Evolutionary conservation across 2,888 invertebrate genomes (phyloP), one percentile per base, ranked within the genome.

Genomic region (Ischnus inquisitorius): DNA sequence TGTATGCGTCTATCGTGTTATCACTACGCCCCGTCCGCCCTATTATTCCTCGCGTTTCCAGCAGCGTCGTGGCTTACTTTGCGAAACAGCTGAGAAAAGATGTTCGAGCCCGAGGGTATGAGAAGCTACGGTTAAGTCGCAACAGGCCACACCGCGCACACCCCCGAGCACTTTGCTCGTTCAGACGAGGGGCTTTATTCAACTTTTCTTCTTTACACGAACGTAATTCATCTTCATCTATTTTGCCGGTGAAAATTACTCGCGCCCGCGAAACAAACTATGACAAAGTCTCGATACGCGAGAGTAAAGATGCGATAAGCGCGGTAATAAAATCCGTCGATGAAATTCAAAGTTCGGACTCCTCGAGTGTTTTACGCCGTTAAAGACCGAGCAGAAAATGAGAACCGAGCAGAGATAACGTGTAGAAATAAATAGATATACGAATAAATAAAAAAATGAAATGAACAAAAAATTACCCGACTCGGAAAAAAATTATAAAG

Each of bases 81-180:
- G 51, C 43, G 69, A 75, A 75, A 39, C 67, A 69, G 60, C 19
- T 74, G 51, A 74, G 64, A 69, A 83, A 78, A 79, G 62, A 64
- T 51, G 68, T 16, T 67, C n/a, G 39, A 28, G 34, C 43, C 43
- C 60, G 16, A 25, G 43, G 28, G 28, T 25, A 62, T 48, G 34
- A 16, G n/a, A 14, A n/a, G 54, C 43, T 34, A 28, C 41, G 74
- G 69, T 28, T 83, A 75, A 83, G 79, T 79, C 74, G 64, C 28
- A 54, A 46, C 43, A 67, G 71, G 62, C 72, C 41, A 51, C 22
- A 54, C 62, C 3, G 43, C 39, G 41, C 25, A 72, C 71, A 74
- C 74, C 68, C 16, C 68, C 12, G 46, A 83, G 64, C 69, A 79
- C 83, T 79, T 76, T 39, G 22, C 48, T 34, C 34, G 5, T 0